phyloP scores from a whole-genome alignment of 2,888 invertebrate species.

The Amiota minor region DNA sequence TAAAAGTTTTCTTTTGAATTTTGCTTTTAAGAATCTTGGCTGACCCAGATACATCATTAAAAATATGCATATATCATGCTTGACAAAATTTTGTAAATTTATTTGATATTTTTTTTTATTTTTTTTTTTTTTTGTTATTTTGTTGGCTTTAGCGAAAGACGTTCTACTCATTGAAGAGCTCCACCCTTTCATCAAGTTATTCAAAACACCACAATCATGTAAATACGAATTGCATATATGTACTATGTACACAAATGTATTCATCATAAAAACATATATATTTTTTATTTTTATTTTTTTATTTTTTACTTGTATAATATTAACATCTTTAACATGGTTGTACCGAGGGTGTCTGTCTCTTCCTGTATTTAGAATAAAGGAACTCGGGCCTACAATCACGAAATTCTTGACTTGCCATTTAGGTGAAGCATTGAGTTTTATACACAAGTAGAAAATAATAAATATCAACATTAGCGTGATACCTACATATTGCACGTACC shows the following conservation, averaged over 20 bases:
- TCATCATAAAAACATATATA: slow-evolving; percentile 7
- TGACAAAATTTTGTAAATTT: slow-evolving; percentile 12
- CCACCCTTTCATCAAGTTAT: neutral
- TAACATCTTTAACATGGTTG: neutral
- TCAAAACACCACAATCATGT: neutral
- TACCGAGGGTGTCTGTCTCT: too few relatives aligned
- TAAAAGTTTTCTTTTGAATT: neutral
- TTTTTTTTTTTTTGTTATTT: neutral
- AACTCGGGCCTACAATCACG: too few relatives aligned
- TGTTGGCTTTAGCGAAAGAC: slow-evolving; percentile 7
- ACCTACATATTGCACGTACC: too few relatives aligned
- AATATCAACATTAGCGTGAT: too few relatives aligned
- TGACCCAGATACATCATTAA: slow-evolving; percentile 42
- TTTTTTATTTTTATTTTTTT: too few relatives aligned
- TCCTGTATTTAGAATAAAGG: too few relatives aligned
- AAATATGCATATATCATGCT: slow-evolving; percentile 28
- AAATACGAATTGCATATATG: neutral
- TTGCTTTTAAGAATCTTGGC: slow-evolving; percentile 30
- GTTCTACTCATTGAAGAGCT: slow-evolving; percentile 24
- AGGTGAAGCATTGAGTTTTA: too few relatives aligned
- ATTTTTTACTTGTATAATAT: neutral
- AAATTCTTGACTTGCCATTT: too few relatives aligned
- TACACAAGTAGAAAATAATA: too few relatives aligned
- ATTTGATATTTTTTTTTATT: neutral
- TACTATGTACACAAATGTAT: neutral